These are phyloP conservation scores for Grallaria varia DNA, from an alignment of 2,113 vertebrate species.

Conservation along the genomic window DNA sequence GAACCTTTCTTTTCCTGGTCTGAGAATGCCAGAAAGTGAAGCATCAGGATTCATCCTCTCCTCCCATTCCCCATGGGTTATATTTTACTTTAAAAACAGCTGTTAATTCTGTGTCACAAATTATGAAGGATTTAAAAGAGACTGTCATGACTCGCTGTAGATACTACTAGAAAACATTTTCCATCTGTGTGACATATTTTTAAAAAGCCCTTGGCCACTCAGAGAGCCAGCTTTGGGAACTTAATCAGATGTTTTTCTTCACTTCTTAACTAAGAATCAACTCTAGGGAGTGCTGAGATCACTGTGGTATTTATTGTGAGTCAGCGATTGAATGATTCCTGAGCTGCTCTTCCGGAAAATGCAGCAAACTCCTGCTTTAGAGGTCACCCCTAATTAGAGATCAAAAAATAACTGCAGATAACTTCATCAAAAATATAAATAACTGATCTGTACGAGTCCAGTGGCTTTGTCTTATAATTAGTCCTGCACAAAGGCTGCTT, in stretches of 20 bases:
- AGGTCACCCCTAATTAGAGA: slow-evolving; percentile 67
- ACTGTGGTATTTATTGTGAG: slow-evolving; percentile 9
- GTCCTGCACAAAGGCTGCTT: slow-evolving; percentile 38
- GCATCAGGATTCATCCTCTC: slow-evolving; percentile 39
- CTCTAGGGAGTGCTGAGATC: slow-evolving; percentile 25
- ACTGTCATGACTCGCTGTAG: slow-evolving; percentile 14
- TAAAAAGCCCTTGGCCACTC: slow-evolving; percentile 44
- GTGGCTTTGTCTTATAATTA: slow-evolving; percentile 56
- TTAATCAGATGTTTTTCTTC: slow-evolving; percentile 9
- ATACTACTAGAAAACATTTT: slow-evolving; percentile 69
- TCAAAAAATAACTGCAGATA: slow-evolving; percentile 49
- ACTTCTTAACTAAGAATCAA: not conserved
- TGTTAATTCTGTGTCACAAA: slow-evolving; percentile 63
- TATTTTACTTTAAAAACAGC: slow-evolving; percentile 66
- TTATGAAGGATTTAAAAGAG: slow-evolving; percentile 46
- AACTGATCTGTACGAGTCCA: slow-evolving; percentile 25
- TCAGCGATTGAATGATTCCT: slow-evolving; percentile 26
- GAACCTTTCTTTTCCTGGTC: slow-evolving; percentile 57
- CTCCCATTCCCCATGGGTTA: slow-evolving; percentile 41
- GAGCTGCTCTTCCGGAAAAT: slow-evolving; percentile 36
- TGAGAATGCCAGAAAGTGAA: slow-evolving; percentile 62
- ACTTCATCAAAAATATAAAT: slow-evolving; percentile 56
- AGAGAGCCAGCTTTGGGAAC: slow-evolving; percentile 12
- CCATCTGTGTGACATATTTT: slow-evolving; percentile 56
- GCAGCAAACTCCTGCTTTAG: slow-evolving; percentile 11